phyloP scores from a whole-genome alignment of 1,140 invertebrate species.

The Coenobita brevimanus region DNA sequence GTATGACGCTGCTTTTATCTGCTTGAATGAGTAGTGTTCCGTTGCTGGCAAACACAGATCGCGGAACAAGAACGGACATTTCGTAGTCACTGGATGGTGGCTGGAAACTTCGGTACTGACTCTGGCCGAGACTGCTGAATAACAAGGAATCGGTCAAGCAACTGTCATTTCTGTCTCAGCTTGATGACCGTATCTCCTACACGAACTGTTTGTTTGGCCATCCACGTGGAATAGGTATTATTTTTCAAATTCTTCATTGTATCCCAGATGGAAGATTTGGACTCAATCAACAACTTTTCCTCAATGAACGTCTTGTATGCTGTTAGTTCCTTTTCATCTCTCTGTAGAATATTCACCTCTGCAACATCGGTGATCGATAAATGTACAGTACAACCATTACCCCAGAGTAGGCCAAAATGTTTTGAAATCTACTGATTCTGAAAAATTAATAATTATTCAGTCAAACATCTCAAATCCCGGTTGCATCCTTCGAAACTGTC shows the following conservation, averaged over 20 bases:
- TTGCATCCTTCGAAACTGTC: too few relatives aligned
- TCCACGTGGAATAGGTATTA: neutral
- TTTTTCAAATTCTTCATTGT: neutral
- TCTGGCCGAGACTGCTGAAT: conserved; percentile 2
- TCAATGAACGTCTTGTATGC: conserved; percentile 4
- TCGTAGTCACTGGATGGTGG: neutral
- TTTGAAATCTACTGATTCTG: too few relatives aligned
- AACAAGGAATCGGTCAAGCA: neutral
- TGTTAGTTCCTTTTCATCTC: too few relatives aligned
- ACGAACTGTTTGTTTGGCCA: conserved; percentile 7
- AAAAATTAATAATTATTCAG: too few relatives aligned
- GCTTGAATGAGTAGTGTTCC: neutral
- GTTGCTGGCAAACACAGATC: too few relatives aligned
- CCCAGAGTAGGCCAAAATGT: too few relatives aligned
- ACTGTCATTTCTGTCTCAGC: neutral
- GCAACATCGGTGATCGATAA: too few relatives aligned
- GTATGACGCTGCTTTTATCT: conserved; percentile 2
- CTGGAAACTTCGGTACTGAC: neutral
- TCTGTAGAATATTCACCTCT: too few relatives aligned
- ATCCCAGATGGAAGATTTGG: neutral
- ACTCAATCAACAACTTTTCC: neutral
- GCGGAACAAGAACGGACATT: neutral
- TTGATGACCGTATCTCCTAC: conserved; percentile 1
- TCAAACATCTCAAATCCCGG: too few relatives aligned
- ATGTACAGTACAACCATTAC: too few relatives aligned